Conservation (phyloP, 1,140 invertebrate species). For the Steinernema feltiae region DNA sequence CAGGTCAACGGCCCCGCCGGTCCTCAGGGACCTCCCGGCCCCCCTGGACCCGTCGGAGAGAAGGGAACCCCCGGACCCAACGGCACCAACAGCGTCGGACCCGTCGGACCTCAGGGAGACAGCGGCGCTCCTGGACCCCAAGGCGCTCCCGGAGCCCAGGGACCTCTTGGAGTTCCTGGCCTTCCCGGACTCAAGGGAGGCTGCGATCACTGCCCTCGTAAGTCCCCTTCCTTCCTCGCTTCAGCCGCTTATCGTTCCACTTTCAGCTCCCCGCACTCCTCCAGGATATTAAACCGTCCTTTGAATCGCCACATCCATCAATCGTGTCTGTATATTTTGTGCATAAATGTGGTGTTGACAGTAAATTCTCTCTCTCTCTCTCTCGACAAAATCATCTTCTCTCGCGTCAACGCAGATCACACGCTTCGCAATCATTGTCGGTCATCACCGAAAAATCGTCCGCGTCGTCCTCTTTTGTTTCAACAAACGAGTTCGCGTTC, state of each 20-base stretch:
- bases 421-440: background rate
- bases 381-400: background rate
- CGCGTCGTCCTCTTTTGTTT: background rate
- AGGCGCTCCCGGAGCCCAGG: slow-evolving; percentile 16
- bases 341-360: background rate
- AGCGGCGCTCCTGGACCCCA: slow-evolving; percentile 3
- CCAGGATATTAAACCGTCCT: slow-evolving; percentile 32
- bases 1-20: slow-evolving; percentile 16
- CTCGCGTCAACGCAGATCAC: background rate
- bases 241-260: no score
- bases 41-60: slow-evolving; percentile 5
- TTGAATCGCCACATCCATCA: background rate
- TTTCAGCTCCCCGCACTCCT: slow-evolving; percentile 33
- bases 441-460: background rate
- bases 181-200: slow-evolving; percentile 18
- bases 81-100: slow-evolving; percentile 12
- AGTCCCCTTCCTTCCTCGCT: no score
- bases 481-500: background rate
- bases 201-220: slow-evolving; percentile 37
- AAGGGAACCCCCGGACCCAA: slow-evolving; percentile 22
- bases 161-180: slow-evolving; percentile 21
- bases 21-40: slow-evolving; percentile 20
- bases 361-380: background rate
- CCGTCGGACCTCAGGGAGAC: slow-evolving; percentile 23
- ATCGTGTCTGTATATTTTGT: background rate